phyloP scores from a whole-genome alignment of 2,888 invertebrate genomes.

The Alcis repandata region DNA sequence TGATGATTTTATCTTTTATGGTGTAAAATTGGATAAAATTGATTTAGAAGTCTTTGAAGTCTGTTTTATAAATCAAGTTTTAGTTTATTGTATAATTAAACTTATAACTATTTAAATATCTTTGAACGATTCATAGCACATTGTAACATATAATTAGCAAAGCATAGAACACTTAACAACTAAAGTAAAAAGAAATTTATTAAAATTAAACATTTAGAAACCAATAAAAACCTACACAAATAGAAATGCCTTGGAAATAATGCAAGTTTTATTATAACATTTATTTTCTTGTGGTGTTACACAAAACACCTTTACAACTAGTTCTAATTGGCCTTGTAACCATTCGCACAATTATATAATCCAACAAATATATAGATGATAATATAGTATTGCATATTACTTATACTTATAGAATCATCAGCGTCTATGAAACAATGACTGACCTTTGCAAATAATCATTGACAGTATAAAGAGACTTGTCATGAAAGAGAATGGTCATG shows the following conservation, averaged over 20 bases:
- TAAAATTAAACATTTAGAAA: too few species aligned
- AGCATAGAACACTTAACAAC: neutral
- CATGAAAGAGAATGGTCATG: constrained; percentile 51
- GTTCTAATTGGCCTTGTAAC: constrained; percentile 7
- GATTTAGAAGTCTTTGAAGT: too few species aligned
- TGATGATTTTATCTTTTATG: constrained; percentile 22
- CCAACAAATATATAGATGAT: neutral
- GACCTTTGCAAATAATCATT: constrained; percentile 23
- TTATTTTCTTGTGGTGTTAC: neutral
- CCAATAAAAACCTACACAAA: neutral
- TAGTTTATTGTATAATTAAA: too few species aligned
- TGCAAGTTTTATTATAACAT: neutral
- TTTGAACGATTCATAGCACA: too few species aligned
- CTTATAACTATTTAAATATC: too few species aligned
- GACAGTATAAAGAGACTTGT: constrained; percentile 30
- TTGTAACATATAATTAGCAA: too few species aligned
- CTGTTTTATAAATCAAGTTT: too few species aligned
- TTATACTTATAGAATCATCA: constrained; percentile 5
- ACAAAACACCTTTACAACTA: neutral
- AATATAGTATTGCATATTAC: too few species aligned
- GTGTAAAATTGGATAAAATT: neutral
- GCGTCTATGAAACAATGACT: constrained; percentile 9
- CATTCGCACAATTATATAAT: constrained; percentile 9
- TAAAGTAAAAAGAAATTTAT: too few species aligned
- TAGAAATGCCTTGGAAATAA: neutral